Evolutionary conservation across 2,888 invertebrate species (phyloP), one percentile per base, ranked within the genome.

Genomic region (Antheraea yamamai): DNA sequence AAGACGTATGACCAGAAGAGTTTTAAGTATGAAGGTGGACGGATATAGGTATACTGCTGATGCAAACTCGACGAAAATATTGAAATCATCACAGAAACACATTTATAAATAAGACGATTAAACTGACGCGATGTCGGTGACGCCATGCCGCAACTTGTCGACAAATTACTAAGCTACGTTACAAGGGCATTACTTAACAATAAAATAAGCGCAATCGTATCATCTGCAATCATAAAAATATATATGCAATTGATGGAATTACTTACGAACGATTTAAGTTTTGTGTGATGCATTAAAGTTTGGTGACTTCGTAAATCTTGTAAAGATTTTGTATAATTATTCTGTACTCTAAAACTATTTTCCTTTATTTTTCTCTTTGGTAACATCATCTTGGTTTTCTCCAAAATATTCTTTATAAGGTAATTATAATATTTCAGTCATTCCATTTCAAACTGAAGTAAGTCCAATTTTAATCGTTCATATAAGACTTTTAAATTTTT

Each of bases 51-150:
- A 0, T 39, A 39, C 35, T 4, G 74, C 30, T 55, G 23, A 71
- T 26, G 71, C 51, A 74, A 61, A 35, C 30, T 73, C 68, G 18
- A 71, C 58, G 16, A 73, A 70, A 75, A 75, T 68, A 75, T 47
- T 26, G 14, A 10, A 64, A 73, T 30, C 55, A 76, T 39, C 74
- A 64, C 71, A 74, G 74, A 76, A 76, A 74, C 66, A 80, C 73
- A 75, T 76, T 73, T 80, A 80, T 76, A 51, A 30, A 52, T 47
- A 23, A 51, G n/a, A 39, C 51, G 51, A 35, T 68, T 75, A 70
- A 20, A 51, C 14, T 4, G 66, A 61, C 12, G 23, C 10, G 61
- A 23, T 23, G 61, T 30, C 26, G 71, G 23, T 47, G 23, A 74
- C 26, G 47, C 26, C 18, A 74, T 18, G 47, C 26, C n/a, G 12